These are phyloP conservation scores for Mythimna albipuncta DNA, from an alignment of 2,888 invertebrate genomes.

Conservation along the genomic window DNA sequence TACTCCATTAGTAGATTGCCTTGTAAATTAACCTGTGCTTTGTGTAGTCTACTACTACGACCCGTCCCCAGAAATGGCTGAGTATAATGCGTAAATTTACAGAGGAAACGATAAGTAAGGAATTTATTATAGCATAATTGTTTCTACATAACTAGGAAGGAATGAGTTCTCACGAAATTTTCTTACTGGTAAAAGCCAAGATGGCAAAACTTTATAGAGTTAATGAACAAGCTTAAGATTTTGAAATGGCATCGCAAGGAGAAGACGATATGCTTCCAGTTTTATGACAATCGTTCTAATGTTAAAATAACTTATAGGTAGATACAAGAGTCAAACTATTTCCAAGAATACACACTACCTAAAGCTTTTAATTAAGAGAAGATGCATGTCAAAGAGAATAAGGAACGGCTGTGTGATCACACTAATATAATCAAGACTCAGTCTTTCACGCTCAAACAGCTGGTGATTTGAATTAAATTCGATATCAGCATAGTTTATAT, in stretches of 20 bases:
- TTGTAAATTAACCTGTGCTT: slow-evolving; percentile 64
- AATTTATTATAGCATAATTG: slow-evolving; percentile 14
- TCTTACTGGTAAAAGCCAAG: background rate
- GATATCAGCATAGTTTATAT: too few relatives aligned
- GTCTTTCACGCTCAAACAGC: too few relatives aligned
- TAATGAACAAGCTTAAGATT: background rate
- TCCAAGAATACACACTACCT: slow-evolving; percentile 1
- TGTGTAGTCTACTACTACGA: slow-evolving; percentile 25
- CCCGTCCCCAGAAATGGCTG: slow-evolving; percentile 20
- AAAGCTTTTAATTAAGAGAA: background rate
- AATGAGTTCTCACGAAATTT: background rate
- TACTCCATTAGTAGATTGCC: slow-evolving; percentile 72
- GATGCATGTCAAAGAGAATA: background rate
- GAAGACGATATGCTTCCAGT: background rate
- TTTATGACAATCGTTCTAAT: background rate
- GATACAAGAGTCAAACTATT: slow-evolving; percentile 18
- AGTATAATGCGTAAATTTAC: slow-evolving; percentile 22
- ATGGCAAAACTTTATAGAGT: background rate
- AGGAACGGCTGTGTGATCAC: background rate
- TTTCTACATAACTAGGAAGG: background rate
- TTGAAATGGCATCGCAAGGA: background rate
- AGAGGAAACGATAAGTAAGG: slow-evolving; percentile 11
- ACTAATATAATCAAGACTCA: too few relatives aligned
- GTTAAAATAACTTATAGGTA: slow-evolving; percentile 2
- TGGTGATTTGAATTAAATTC: too few relatives aligned